phyloP scores from a whole-genome alignment of 1,140 invertebrate species.

The Drosophila carrolli region DNA sequence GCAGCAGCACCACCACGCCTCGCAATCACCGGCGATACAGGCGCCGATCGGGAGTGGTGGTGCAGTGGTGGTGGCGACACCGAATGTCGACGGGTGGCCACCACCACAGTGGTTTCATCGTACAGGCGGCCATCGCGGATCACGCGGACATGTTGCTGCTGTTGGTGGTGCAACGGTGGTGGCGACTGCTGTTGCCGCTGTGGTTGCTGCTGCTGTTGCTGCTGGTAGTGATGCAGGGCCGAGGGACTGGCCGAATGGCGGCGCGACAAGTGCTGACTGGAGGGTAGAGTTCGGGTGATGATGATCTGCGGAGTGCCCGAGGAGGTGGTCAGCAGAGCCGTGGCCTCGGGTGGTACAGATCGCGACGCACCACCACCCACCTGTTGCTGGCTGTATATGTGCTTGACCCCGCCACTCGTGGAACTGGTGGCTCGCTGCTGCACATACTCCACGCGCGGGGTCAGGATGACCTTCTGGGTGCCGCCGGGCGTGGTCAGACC shows the following conservation, averaged over 20 bases:
- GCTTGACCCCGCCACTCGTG: conserved; percentile 47
- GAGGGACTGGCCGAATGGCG: conserved; percentile 79
- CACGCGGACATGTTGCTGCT: conserved; percentile 74
- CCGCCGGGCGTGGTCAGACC: conserved; percentile 62
- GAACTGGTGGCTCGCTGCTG: conserved; percentile 55
- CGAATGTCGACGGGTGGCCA: conserved; percentile 57
- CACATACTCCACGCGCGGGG: conserved; percentile 75
- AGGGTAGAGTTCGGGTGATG: conserved; percentile 67
- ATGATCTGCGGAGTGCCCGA: conserved; percentile 66
- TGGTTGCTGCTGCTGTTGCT: conserved; percentile 22
- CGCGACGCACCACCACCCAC: conserved; percentile 1
- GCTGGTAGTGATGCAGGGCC: conserved; percentile 47
- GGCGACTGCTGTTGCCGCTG: conserved; percentile 55
- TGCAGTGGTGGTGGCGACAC: conserved; percentile 79
- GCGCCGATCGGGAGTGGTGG: conserved; percentile 76
- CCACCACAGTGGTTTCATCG: conserved; percentile 60
- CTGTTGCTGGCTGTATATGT: conserved; percentile 59
- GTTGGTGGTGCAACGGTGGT: conserved; percentile 69
- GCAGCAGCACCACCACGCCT: conserved; percentile 35
- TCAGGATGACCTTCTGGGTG: conserved; percentile 80
- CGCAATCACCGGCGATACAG: conserved; percentile 65
- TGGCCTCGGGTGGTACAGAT: conserved; percentile 9
- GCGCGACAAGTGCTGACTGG: conserved; percentile 60
- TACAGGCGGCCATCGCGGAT: conserved; percentile 80
- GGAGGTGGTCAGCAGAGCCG: conserved; percentile 41